These are phyloP conservation scores for Drosophila oshimai DNA, from an alignment of 1,140 invertebrate genomes.

Conservation along the genomic window DNA sequence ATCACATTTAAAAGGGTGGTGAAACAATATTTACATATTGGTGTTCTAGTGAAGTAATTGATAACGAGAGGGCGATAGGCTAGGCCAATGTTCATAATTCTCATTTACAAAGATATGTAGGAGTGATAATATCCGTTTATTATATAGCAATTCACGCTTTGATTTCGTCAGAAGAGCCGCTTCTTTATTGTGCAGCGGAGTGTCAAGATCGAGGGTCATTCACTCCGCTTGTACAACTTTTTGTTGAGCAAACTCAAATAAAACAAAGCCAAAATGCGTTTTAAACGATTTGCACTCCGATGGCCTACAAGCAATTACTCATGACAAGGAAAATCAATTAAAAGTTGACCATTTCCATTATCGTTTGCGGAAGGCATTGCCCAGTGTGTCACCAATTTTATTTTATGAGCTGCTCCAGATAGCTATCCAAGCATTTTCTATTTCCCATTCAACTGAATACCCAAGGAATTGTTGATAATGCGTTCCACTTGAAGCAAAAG, in stretches of 20 bases:
- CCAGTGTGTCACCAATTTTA: not conserved
- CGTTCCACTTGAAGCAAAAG: not conserved
- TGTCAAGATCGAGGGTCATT: conserved; percentile 28
- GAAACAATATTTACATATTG: conserved; percentile 6
- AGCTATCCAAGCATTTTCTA: not conserved
- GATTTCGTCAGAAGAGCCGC: not conserved
- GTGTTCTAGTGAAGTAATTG: conserved; percentile 7
- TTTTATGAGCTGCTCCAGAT: not conserved
- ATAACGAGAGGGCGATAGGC: conserved; percentile 9
- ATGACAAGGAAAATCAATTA: conserved; percentile 19
- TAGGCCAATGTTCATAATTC: not conserved
- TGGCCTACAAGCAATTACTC: conserved; percentile 14
- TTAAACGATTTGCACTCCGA: conserved; percentile 7
- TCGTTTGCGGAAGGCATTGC: not conserved
- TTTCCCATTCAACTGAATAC: not conserved
- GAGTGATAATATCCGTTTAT: not conserved
- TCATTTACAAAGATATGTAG: not conserved
- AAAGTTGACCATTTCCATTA: not conserved
- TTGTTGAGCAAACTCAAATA: not conserved
- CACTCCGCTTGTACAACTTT: conserved; percentile 5
- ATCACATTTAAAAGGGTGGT: not conserved
- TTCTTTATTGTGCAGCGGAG: not conserved
- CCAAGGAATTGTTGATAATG: conserved; percentile 5
- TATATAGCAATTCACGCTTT: not conserved
- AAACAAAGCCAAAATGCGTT: conserved; percentile 44